A percentile compares a stretch with the other conserved stretches of the same genome.
Conservation (phyloP, 92 coral and sea anemone genomes). For the Epizoanthus ramosus region DNA sequence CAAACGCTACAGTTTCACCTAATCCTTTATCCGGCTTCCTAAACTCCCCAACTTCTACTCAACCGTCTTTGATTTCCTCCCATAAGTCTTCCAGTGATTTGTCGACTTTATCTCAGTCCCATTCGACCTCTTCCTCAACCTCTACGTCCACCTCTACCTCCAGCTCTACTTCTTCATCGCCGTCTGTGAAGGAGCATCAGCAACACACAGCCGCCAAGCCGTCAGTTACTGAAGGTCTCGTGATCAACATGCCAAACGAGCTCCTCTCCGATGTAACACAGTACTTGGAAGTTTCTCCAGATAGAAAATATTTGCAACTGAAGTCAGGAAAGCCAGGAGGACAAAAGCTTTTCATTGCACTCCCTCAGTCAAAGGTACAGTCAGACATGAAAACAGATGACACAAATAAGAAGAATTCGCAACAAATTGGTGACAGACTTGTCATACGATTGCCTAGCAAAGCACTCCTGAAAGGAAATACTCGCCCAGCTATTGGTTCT, state of each 20-base stretch:
- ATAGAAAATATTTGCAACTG: constrained; percentile 28
- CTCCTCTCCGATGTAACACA: constrained; percentile 14
- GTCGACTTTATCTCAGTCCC: neutral
- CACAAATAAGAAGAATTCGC: neutral
- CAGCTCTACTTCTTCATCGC: neutral
- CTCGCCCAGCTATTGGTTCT: neutral
- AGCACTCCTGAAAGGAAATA: neutral
- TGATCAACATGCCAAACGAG: constrained; percentile 11
- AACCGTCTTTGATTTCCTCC: too few species aligned
- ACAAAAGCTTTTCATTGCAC: constrained; percentile 12
- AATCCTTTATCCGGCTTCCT: neutral
- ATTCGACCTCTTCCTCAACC: neutral
- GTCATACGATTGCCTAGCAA: constrained; percentile 9
- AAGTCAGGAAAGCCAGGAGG: constrained; percentile 25
- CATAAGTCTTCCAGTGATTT: neutral
- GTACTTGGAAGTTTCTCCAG: constrained; percentile 35
- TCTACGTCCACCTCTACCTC: neutral
- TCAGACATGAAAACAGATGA: neutral
- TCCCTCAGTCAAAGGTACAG: constrained; percentile 5
- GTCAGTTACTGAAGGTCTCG: constrained; percentile 14
- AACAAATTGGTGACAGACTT: neutral
- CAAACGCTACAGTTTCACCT: neutral
- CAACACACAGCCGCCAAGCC: constrained; percentile 6
- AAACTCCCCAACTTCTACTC: neutral
- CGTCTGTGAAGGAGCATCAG: neutral